Evolutionary conservation across 2,888 invertebrate genomes (phyloP).

Genomic region (Drosophila robusta): DNA sequence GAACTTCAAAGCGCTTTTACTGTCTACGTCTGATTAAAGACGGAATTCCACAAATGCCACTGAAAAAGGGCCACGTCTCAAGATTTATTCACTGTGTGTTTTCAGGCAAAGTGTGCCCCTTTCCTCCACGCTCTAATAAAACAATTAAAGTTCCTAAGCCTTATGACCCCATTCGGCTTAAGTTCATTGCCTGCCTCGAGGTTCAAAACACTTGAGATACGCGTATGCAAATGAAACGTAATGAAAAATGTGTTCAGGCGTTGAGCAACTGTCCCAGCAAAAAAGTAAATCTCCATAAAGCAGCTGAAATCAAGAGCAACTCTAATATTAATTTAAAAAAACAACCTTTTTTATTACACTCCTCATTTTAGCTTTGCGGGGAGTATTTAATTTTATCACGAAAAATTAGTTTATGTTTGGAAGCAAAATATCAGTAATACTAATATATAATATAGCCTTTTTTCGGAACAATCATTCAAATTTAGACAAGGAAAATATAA

Average conservation of each 20-base stretch:
- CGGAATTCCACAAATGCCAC: conserved; percentile 16
- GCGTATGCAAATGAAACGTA: conserved; percentile 36
- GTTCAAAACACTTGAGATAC: conserved; percentile 39
- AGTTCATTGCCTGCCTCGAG: conserved; percentile 24
- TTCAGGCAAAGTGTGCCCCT: background rate
- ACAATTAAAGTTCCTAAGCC: conserved; percentile 19
- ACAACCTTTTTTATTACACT: background rate
- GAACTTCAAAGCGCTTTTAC: conserved; percentile 43
- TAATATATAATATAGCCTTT: no score
- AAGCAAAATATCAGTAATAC: no score
- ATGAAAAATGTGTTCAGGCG: conserved; percentile 1
- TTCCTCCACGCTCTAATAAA: conserved; percentile 6
- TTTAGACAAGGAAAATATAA: no score
- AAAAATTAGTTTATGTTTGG: no score
- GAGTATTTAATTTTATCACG: conserved; percentile 5
- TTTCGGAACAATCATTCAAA: no score
- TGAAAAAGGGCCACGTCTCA: background rate
- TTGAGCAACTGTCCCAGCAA: conserved; percentile 26
- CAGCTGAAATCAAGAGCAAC: conserved; percentile 28
- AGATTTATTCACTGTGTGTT: background rate
- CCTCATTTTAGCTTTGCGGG: background rate
- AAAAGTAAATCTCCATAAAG: background rate
- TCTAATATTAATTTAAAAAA: conserved; percentile 29
- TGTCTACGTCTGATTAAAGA: conserved; percentile 29
- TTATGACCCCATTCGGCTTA: conserved; percentile 1